Conservation (phyloP, 2,888 invertebrate genomes). For the Synergus itoensis region DNA sequence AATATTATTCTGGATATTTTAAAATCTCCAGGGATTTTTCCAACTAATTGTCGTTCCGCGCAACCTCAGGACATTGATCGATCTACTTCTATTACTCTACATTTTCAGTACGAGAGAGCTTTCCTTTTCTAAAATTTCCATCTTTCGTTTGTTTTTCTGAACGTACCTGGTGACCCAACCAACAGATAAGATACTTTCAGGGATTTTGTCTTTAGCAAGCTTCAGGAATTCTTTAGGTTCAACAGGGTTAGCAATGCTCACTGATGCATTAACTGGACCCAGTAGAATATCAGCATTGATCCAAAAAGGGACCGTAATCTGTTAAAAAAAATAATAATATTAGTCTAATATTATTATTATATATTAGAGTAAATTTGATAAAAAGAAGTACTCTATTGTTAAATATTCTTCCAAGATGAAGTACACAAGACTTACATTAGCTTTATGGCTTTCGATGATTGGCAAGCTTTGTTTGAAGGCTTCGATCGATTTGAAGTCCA, state of each 20-base stretch:
- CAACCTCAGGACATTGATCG: background rate
- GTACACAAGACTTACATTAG: conserved; percentile 72
- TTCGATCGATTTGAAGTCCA: conserved; percentile 91
- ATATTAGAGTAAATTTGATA: background rate
- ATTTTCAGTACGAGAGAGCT: background rate
- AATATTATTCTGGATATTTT: background rate
- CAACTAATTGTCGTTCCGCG: background rate
- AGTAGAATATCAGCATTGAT: conserved; percentile 91
- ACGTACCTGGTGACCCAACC: conserved; percentile 90
- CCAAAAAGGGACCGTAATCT: conserved; percentile 89
- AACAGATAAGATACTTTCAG: conserved; percentile 85
- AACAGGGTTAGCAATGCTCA: conserved; percentile 80
- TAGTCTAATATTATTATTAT: too few relatives aligned
- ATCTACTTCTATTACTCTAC: background rate
- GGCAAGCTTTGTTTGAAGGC: conserved; percentile 83
- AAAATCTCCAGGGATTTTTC: background rate
- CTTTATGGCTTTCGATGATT: conserved; percentile 75
- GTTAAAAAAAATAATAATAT: conserved; percentile 58
- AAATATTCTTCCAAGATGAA: background rate
- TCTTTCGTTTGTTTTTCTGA: background rate
- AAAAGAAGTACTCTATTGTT: background rate
- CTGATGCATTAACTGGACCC: conserved; percentile 84
- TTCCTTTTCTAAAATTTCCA: background rate
- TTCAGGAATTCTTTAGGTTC: conserved; percentile 83
- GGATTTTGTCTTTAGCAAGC: conserved; percentile 80